Base-by-base conservation (phyloP, 2,888 invertebrate genomes). In the Aleiodes alternator region DNA sequence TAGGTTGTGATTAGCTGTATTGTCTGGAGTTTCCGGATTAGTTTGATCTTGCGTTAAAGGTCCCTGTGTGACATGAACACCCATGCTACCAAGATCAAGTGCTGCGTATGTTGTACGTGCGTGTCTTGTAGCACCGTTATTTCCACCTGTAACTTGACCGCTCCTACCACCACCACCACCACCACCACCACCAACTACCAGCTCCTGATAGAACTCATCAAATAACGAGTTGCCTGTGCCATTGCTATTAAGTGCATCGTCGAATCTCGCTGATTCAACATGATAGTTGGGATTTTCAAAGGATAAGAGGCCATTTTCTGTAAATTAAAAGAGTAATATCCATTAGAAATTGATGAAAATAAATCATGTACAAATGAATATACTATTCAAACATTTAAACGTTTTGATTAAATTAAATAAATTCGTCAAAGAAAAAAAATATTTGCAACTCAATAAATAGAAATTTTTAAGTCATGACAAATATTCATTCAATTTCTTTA, bases 241-340 rank as follows among this genome's bases (percentile, higher is more conserved):
- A 89, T 93, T 93, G 82, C 93, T 93, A 88, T 94, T 94, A 84
- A 93, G 92, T 69, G 94, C 95, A 84, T 95, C 95, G 90, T 95
- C 95, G 86, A 96, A 91, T 7, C 94, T 92, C 61, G 94, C 93
- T 76, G 95, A 94, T 87, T 94, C 94, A 91, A 96, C 90, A 87
- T 95, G 96, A 90, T 97, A 97, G 91, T 97, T 97, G 34, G 97
- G 96, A 90, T 97, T 97, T 91, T 96, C 96, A 91, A 96, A 97
- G 85, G 96, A 96, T 88, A 96, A 92, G 81, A 96, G 93, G 89
- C 96, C 96, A 92, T 96, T 96, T 92, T 96, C 96, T 96, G 93
- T 57, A 91, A 89, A 43, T 50, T 73, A 55, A 73, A 75, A 72
- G 16, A 75, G 9, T n/a, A 43, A 57, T 3, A 68, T 68, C 51